Percentiles rank a stretch among this genome's conserved stretches.
Conservation (phyloP, 2,797 vertebrate species). For the Orientallactaga sibirica region DNA sequence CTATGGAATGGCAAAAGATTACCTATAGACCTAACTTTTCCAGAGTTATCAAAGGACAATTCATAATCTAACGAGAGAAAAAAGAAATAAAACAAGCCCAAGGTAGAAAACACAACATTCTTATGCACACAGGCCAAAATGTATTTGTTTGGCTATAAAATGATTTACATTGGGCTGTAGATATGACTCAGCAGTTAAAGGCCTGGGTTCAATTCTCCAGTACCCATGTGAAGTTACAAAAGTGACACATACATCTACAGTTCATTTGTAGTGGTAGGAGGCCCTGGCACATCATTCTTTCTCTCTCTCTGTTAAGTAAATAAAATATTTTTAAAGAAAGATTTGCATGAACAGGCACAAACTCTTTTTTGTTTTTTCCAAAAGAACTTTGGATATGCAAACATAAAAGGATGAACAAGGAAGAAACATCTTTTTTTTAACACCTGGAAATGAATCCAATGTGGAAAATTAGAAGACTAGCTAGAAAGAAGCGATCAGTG, state of each 20-base stretch:
- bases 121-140: neutral
- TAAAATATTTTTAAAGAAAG: neutral
- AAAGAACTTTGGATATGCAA: constrained; percentile 49
- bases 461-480: too few species aligned
- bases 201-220: too few species aligned
- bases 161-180: neutral
- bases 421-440: neutral
- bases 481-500: too few species aligned
- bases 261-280: too few species aligned
- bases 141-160: constrained; percentile 34
- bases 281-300: too few species aligned
- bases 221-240: too few species aligned
- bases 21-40: constrained; percentile 30
- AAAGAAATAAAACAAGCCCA: neutral
- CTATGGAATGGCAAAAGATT: constrained; percentile 14
- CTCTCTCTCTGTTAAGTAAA: too few species aligned
- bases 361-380: constrained; percentile 22
- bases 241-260: too few species aligned
- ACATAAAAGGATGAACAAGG: neutral
- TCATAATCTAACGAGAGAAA: constrained; percentile 28
- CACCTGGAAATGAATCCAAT: neutral
- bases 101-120: neutral
- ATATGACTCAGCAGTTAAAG: too few species aligned
- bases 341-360: neutral
- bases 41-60: constrained; percentile 7